A percentile compares a stretch with the other conserved stretches of the same genome.
phyloP scores from a whole-genome alignment of 2,797 vertebrate genomes.

The Acrossocheilus wenchowensis region DNA sequence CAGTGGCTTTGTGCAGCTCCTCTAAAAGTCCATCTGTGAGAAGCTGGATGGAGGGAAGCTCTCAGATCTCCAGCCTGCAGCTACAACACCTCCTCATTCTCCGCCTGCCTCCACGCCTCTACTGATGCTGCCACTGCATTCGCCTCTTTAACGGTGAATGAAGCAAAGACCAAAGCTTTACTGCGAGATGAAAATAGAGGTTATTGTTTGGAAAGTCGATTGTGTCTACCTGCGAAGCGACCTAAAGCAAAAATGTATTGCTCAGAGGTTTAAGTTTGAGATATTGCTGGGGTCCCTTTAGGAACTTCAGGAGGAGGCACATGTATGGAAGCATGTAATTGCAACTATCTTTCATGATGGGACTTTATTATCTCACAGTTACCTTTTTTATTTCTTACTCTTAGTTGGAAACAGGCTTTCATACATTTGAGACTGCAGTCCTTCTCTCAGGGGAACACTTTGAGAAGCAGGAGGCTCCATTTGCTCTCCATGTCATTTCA shows the following conservation, averaged over 20 bases:
- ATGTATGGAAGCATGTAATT: neutral
- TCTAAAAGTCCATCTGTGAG: slow-evolving; percentile 40
- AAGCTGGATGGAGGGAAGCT: slow-evolving; percentile 35
- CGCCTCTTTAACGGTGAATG: neutral
- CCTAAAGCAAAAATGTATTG: neutral
- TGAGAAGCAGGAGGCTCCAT: neutral
- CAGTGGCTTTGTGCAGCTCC: slow-evolving; percentile 45
- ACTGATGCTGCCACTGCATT: slow-evolving; percentile 4
- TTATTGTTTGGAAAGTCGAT: neutral
- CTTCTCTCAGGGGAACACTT: neutral
- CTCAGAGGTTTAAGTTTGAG: neutral
- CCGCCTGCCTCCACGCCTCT: slow-evolving; percentile 12
- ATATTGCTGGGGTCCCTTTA: neutral
- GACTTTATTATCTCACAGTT: neutral
- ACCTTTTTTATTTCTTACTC: neutral
- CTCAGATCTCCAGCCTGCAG: slow-evolving; percentile 50
- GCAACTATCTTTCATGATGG: neutral
- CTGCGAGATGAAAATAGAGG: slow-evolving; percentile 12
- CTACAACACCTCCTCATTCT: slow-evolving; percentile 51
- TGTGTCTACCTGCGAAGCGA: neutral
- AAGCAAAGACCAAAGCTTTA: slow-evolving; percentile 13
- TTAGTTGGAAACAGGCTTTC: neutral
- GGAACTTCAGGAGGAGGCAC: neutral
- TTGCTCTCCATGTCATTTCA: slow-evolving; percentile 5
- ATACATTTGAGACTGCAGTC: neutral